phyloP scores from a whole-genome alignment of 2,797 vertebrate genomes.

The Nasua narica region DNA sequence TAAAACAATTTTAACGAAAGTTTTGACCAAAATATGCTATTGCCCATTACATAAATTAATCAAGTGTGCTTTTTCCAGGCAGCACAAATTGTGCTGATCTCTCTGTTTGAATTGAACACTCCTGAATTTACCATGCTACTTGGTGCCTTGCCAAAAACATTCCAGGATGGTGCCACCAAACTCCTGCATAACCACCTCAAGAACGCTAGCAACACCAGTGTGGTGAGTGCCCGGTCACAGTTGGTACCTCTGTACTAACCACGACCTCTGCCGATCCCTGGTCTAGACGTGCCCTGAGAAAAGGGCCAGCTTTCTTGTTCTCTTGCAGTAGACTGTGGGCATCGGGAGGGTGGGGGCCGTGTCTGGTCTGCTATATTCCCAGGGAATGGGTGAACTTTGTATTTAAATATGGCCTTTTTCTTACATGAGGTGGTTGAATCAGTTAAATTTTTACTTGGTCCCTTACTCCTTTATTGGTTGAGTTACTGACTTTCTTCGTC shows the following conservation, averaged over 20 bases:
- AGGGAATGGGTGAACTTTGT: neutral
- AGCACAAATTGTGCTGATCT: slow-evolving; percentile 96
- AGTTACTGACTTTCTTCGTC: neutral
- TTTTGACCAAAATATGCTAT: neutral
- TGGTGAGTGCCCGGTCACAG: slow-evolving; percentile 84
- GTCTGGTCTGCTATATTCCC: neutral
- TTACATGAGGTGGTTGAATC: neutral
- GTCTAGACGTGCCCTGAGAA: too few relatives aligned
- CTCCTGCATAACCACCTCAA: slow-evolving; percentile 98
- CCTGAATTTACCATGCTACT: slow-evolving; percentile 99
- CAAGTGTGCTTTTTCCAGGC: slow-evolving; percentile 84
- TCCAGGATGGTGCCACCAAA: slow-evolving; percentile 98
- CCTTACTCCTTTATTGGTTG: neutral
- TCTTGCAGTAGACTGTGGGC: neutral
- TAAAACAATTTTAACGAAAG: neutral
- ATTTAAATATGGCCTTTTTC: neutral
- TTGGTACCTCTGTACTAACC: neutral
- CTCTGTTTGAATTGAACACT: slow-evolving; percentile 97
- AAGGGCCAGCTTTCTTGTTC: neutral
- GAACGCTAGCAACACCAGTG: slow-evolving; percentile 94
- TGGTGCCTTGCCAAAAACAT: slow-evolving; percentile 98
- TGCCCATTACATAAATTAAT: neutral
- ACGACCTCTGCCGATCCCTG: neutral
- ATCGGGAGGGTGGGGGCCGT: neutral
- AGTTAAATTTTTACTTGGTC: neutral